Evolutionary conservation across 2,797 vertebrate species (phyloP).

Genomic region (Epinephelus coioides): DNA sequence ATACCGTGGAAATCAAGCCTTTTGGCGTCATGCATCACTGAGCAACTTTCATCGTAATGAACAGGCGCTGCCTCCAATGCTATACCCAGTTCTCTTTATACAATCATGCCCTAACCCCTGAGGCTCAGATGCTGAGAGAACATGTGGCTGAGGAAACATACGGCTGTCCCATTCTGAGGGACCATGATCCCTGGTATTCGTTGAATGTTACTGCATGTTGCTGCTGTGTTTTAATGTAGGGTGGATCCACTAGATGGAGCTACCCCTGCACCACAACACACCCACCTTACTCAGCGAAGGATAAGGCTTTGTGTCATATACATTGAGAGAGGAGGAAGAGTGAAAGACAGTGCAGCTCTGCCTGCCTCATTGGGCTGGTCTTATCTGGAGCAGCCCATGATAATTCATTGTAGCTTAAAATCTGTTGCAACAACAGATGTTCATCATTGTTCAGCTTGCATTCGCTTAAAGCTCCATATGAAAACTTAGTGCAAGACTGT

Average conservation of each 20-base stretch:
- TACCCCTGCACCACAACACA: constrained; percentile 32
- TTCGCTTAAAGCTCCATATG: not conserved
- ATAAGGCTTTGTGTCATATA: constrained; percentile 16
- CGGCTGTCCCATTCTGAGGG: not conserved
- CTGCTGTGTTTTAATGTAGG: not conserved
- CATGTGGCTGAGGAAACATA: no score
- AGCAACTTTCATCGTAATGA: no score
- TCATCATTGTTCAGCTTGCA: not conserved
- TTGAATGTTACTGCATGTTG: not conserved
- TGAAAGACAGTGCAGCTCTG: constrained; percentile 1
- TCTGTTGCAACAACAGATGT: not conserved
- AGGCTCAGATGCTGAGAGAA: no score
- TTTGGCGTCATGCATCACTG: no score
- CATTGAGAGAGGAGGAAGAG: not conserved
- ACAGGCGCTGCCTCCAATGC: no score
- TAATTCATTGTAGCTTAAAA: constrained; percentile 1
- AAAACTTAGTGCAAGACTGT: not conserved
- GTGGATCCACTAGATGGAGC: constrained; percentile 66
- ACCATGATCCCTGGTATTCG: not conserved
- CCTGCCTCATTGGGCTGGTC: not conserved
- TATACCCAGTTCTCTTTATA: no score
- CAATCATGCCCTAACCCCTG: no score
- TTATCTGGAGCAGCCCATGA: not conserved
- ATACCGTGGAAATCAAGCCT: no score
- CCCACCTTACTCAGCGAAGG: not conserved